Evolutionary conservation across 2,113 vertebrate species (phyloP).

Genomic region (Leucopsar rothschildi): DNA sequence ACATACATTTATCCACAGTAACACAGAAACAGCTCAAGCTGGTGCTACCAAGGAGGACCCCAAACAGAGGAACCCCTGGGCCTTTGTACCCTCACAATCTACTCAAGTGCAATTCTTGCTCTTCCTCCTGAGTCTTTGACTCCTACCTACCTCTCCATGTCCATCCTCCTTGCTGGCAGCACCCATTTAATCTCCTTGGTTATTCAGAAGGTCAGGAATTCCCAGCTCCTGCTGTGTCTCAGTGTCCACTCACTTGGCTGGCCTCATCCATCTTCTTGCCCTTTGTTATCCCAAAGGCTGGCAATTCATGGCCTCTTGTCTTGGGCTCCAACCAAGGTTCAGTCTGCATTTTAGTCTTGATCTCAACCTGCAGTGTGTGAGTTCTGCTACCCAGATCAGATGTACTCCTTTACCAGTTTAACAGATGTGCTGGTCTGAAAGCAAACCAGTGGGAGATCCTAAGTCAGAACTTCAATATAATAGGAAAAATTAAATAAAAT

Average conservation of each 20-base stretch:
- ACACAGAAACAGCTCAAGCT: not conserved
- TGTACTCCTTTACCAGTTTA: not conserved
- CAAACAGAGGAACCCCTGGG: not conserved
- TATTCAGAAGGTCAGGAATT: not conserved
- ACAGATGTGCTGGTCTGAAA: not conserved
- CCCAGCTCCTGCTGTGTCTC: not conserved
- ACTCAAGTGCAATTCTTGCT: not conserved
- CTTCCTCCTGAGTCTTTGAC: fast-evolving
- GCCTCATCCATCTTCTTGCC: not conserved
- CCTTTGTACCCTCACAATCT: not conserved
- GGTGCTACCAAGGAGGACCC: fast-evolving
- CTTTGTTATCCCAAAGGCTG: not conserved
- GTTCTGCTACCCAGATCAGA: not conserved
- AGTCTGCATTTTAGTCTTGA: not conserved
- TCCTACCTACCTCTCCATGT: fast-evolving
- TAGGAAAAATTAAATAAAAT: too few species aligned
- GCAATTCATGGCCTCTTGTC: not conserved
- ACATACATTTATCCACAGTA: not conserved
- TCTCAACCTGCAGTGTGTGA: not conserved
- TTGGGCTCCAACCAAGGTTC: not conserved
- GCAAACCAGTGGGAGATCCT: too few species aligned
- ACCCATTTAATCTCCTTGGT: not conserved
- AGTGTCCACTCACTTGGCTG: not conserved
- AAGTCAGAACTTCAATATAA: too few species aligned
- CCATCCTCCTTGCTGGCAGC: not conserved